Base-by-base conservation (phyloP, 2,113 vertebrate genomes). In the Nothocercus julius region DNA sequence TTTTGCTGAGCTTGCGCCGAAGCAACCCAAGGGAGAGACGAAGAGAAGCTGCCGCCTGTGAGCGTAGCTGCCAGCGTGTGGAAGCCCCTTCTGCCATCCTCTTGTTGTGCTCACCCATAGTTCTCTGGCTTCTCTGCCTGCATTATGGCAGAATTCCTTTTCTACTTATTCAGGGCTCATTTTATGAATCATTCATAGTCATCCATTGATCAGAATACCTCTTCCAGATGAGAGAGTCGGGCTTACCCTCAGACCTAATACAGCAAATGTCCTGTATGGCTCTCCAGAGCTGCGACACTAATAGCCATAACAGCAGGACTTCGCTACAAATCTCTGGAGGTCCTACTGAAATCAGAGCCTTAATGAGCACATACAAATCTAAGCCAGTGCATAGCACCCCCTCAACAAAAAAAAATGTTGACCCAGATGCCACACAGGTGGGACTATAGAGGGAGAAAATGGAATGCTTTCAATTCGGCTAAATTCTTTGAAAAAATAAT, bases 161-260 rank as follows among this genome's bases (percentile, higher is more conserved):
- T 28, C 49, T 66, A 22, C 44, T 88, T 84, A 40, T 59, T 82
- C 54, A 70, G 40, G 36, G 24, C 59, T 90, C 22, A 61, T 90
- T 95, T 88, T 85, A 79, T 73, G 82, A 84, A 84, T 89, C 92
- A 90, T 90, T 94, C 86, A 44, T 90, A 68, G 70, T 86, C 61
- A 61, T 86, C 83, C 86, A 87, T 76, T 92, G 81, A 95, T 93
- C 86, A 92, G 74, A 94, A 96, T 66, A 89, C 19, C 11, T 89
- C 81, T 84, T 96, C 91, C 94, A 93, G 86, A 87, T 89, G 81
- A 93, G 61, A 86, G 51, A 79, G 38, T 22, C 72, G 5, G 83
- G 44, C 38, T 68, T 92, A 76, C 74, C 86, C 89, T 94, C 32
- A 84, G 86, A 94, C 77, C 75, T 85, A 87, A 80, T 94, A 58